Conservation (phyloP, 2,113 vertebrate genomes). For the Pycnonotus jocosus region DNA sequence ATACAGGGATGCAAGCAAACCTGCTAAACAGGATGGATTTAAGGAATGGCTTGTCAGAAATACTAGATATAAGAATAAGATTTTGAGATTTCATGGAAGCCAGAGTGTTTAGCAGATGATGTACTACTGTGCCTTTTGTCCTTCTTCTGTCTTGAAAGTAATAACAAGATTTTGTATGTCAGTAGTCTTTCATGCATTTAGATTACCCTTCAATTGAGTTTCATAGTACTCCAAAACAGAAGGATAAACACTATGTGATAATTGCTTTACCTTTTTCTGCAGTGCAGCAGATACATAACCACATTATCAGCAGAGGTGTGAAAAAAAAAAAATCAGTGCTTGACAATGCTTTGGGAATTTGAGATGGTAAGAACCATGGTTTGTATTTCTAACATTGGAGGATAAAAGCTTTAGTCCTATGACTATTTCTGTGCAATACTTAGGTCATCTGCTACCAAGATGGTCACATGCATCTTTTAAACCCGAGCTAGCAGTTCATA, state of each 20-base stretch:
- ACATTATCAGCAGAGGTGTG: neutral
- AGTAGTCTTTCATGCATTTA: slow-evolving; percentile 38
- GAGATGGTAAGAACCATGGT: neutral
- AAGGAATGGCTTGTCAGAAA: neutral
- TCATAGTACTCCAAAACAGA: neutral
- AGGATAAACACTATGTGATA: slow-evolving; percentile 42
- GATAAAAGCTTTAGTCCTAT: neutral
- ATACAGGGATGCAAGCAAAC: neutral
- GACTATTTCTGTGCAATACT: neutral
- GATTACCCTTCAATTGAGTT: slow-evolving; percentile 25
- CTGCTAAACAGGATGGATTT: neutral
- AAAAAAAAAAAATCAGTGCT: neutral
- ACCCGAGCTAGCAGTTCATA: neutral
- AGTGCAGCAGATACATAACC: neutral
- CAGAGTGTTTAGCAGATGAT: neutral
- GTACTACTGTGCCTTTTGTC: neutral
- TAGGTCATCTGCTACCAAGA: neutral
- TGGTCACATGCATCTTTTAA: neutral
- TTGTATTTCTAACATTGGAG: neutral
- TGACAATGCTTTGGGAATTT: neutral
- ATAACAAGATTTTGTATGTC: neutral
- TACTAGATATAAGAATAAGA: neutral
- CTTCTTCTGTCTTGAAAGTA: slow-evolving; percentile 8
- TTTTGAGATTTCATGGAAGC: neutral
- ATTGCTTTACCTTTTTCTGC: slow-evolving; percentile 36